Conservation (phyloP, 2,888 invertebrate genomes). For the Drosophila algonquin region DNA sequence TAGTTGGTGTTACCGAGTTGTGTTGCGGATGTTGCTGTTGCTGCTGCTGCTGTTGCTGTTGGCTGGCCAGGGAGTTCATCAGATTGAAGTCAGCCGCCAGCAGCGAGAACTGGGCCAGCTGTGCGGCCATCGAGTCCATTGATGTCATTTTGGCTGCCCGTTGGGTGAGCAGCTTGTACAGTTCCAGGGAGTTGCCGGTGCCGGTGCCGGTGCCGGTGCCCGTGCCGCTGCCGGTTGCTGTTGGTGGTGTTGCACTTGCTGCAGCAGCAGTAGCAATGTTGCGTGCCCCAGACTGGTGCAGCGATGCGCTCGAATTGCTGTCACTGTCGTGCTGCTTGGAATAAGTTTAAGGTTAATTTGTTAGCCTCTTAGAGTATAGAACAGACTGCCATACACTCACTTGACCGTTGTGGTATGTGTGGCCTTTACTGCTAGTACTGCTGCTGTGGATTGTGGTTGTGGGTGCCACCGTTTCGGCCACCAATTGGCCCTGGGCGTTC, state of each 20-base stretch:
- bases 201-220: slow-evolving; percentile 46
- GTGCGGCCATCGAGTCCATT: slow-evolving; percentile 88
- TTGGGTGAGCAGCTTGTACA: slow-evolving; percentile 79
- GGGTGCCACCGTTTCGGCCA: slow-evolving; percentile 83
- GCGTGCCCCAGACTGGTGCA: slow-evolving; percentile 51
- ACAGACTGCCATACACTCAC: not conserved
- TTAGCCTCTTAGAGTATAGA: no score
- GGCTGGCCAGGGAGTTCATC: slow-evolving; percentile 70
- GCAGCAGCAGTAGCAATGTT: slow-evolving; percentile 28
- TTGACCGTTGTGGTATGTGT: slow-evolving; percentile 45
- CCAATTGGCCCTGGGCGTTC: slow-evolving; percentile 84
- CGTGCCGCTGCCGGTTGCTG: slow-evolving; percentile 24
- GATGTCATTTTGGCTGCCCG: slow-evolving; percentile 85
- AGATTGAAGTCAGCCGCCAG: slow-evolving; percentile 62
- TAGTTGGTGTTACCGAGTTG: slow-evolving; percentile 83
- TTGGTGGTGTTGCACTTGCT: slow-evolving; percentile 15
- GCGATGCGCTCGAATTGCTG: slow-evolving; percentile 86
- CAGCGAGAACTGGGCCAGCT: slow-evolving; percentile 82
- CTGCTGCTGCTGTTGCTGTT: slow-evolving; percentile 58
- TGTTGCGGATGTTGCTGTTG: slow-evolving; percentile 62
- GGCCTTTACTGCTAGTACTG: slow-evolving; percentile 36
- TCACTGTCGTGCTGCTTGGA: slow-evolving; percentile 85
- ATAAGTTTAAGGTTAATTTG: slow-evolving; percentile 39
- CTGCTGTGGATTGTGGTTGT: slow-evolving; percentile 25
- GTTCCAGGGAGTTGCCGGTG: slow-evolving; percentile 59